These are phyloP conservation scores for Anastrepha obliqua DNA, from an alignment of 1,140 invertebrate genomes.

Conservation along the genomic window DNA sequence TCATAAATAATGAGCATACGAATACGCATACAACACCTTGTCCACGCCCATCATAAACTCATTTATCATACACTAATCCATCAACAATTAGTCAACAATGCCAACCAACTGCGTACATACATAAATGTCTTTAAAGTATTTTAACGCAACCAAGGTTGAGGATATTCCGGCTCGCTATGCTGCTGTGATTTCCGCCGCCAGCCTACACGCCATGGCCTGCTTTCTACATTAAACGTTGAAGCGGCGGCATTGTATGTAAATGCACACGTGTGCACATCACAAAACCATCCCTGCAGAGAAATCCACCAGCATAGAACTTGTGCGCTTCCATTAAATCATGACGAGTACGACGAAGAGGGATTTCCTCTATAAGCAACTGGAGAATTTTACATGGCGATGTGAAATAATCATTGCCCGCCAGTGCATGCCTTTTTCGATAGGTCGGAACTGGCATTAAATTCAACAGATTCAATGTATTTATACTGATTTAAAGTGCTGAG, in stretches of 20 bases:
- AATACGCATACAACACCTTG: neutral
- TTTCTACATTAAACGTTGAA: neutral
- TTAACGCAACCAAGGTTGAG: neutral
- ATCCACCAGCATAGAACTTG: no score
- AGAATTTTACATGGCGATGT: no score
- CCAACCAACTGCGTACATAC: neutral
- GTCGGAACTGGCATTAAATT: no score
- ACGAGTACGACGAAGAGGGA: no score
- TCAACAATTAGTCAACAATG: constrained; percentile 23
- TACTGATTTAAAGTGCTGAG: no score
- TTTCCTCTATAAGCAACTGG: no score
- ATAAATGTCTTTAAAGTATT: neutral
- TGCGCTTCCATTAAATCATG: no score
- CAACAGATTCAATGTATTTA: no score
- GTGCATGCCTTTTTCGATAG: no score
- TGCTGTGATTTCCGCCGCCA: constrained; percentile 28
- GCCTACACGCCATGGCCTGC: neutral
- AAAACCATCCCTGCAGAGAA: neutral
- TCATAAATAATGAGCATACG: neutral
- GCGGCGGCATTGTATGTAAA: neutral
- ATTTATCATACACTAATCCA: constrained; percentile 35
- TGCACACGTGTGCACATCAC: neutral
- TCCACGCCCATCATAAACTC: constrained; percentile 16
- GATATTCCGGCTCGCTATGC: neutral
- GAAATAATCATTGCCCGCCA: no score